phyloP scores from a whole-genome alignment of 2,888 invertebrate genomes.

The Ophioninae sp. region DNA sequence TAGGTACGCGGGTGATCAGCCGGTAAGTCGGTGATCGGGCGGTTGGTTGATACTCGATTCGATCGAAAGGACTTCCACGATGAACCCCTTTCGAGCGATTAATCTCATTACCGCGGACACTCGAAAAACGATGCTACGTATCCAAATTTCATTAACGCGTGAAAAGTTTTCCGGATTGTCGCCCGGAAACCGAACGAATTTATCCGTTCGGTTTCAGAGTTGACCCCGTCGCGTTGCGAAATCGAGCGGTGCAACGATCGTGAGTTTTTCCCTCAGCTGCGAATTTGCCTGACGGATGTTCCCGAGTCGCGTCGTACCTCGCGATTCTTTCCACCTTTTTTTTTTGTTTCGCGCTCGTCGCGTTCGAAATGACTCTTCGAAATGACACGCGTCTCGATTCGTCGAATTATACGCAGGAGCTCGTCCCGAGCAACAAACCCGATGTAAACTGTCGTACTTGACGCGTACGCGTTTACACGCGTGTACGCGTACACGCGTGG shows the following conservation, averaged over 20 bases:
- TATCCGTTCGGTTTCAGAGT: too few relatives aligned
- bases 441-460: not conserved
- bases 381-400: slow-evolving; percentile 55
- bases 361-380: slow-evolving; percentile 19
- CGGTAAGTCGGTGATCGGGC: too few relatives aligned
- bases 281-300: slow-evolving; percentile 26
- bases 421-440: slow-evolving; percentile 4
- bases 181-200: too few relatives aligned
- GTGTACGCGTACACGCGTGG: not conserved
- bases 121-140: too few relatives aligned
- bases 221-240: too few relatives aligned
- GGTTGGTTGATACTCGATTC: too few relatives aligned
- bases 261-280: slow-evolving; percentile 6
- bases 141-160: too few relatives aligned
- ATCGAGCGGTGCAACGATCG: not conserved
- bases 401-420: slow-evolving; percentile 54
- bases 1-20: too few relatives aligned
- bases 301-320: not conserved
- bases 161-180: too few relatives aligned
- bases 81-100: too few relatives aligned
- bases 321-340: slow-evolving; percentile 19
- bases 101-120: too few relatives aligned
- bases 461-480: not conserved
- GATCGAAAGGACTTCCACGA: too few relatives aligned
- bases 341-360: slow-evolving; percentile 11